A percentile compares a stretch with the other conserved stretches of the same genome.
Conservation (phyloP, 2,888 invertebrate genomes). For the Agrotis puta region DNA sequence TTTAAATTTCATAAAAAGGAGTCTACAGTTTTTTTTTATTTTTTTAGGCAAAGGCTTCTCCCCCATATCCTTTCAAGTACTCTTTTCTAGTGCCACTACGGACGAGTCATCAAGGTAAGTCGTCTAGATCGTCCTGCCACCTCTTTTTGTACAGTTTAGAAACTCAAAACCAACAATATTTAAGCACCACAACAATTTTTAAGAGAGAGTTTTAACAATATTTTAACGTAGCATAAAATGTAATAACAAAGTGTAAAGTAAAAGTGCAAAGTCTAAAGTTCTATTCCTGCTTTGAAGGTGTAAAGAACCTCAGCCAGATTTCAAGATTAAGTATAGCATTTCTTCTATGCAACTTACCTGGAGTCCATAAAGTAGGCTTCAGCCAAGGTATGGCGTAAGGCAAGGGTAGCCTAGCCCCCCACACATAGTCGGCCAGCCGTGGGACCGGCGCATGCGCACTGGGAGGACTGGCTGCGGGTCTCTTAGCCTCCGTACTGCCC, state of each 20-base stretch:
- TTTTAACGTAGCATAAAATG: background rate
- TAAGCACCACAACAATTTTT: background rate
- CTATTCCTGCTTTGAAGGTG: no score
- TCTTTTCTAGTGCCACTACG: no score
- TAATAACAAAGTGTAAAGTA: no score
- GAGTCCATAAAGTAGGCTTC: slow-evolving; percentile 90
- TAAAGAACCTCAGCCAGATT: background rate
- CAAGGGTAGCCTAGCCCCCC: slow-evolving; percentile 93
- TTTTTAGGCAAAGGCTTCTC: no score
- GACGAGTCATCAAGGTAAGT: no score
- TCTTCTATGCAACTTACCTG: slow-evolving; percentile 72
- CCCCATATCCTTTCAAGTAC: no score
- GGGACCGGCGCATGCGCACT: slow-evolving; percentile 95
- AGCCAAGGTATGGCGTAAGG: slow-evolving; percentile 94
- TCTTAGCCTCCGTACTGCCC: slow-evolving; percentile 95
- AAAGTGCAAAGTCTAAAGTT: no score
- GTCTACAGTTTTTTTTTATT: no score
- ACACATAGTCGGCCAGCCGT: slow-evolving; percentile 95
- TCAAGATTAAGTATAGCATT: background rate
- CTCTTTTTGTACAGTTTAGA: no score
- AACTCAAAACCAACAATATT: background rate
- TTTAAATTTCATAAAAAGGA: no score
- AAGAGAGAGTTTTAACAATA: background rate
- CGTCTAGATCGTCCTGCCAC: no score
- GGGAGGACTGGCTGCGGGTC: slow-evolving; percentile 93